Evolutionary conservation across 2,888 invertebrate genomes (phyloP), one percentile per base, ranked within the genome.

Genomic region (Mactromeris polynyma): DNA sequence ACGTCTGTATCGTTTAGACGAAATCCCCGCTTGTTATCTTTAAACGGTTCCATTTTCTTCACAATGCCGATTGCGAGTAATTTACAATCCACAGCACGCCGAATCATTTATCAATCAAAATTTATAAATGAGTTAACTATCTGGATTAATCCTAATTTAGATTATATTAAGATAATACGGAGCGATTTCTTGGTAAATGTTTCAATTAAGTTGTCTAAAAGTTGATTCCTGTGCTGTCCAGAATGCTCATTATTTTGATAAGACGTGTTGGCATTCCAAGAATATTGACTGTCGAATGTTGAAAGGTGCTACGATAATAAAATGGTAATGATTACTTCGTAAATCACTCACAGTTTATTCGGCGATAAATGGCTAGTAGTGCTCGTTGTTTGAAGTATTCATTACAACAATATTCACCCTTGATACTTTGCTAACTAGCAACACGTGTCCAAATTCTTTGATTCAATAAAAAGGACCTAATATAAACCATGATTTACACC

Each of bases 111-210:
- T 89, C 91, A 91, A 91, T 91, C 89, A 86, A 89, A 73, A 80
- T 89, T 86, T 89, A 89, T 89, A 86, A 89, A 89, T 84, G 89
- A 87, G 81, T 84, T 81, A 89, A 89, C 89, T 84, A 89, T 89
- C 91, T 80, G 81, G 91, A 91, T 91, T 91, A 91, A 91, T 91
- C 87, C 91, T 89, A 89, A 91, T 91, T 91, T 91, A 91, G 91
- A 91, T 91, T 91, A 89, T 91, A 91, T 91, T 91, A 89, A 91
- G 91, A 91, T 91, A 91, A 87, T 83, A 31, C 33, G 31, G 58
- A 80, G 83, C 79, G 89, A 90, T 89, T 87, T 87, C 87, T 58
- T 58, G 89, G 87, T 90, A 90, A 90, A 90, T 90, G 90, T 91
- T 89, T 91, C 91, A 91, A 91, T 91, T 91, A 91, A 91, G 87